These are phyloP conservation scores for Drosophila nasuta DNA, from an alignment of 1,140 invertebrate species.

Conservation along the genomic window DNA sequence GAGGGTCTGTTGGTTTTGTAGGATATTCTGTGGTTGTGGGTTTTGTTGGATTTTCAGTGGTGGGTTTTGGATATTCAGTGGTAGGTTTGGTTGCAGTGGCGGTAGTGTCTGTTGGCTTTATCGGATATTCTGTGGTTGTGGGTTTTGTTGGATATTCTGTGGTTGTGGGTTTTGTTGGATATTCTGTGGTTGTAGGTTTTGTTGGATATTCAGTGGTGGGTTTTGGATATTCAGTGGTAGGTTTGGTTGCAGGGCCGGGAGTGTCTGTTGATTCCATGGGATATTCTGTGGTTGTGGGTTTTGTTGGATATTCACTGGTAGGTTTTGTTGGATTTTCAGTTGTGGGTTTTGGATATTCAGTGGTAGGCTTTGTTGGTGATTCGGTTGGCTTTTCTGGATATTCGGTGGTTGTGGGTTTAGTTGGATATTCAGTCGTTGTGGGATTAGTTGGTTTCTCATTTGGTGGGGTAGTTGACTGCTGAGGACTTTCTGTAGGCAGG, in stretches of 20 bases:
- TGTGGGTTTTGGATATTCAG: constrained; percentile 26
- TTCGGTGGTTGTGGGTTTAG: constrained; percentile 31
- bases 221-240: not conserved
- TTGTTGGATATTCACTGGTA: constrained; percentile 25
- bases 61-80: not conserved
- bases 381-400: constrained; percentile 50
- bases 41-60: constrained; percentile 34
- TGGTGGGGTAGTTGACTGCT: constrained; percentile 39
- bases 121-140: constrained; percentile 22
- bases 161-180: constrained; percentile 44
- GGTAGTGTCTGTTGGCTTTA: constrained; percentile 33
- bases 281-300: constrained; percentile 25
- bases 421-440: constrained; percentile 33
- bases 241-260: constrained; percentile 29
- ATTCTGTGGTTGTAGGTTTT: constrained; percentile 32
- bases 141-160: constrained; percentile 28
- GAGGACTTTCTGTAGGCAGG: constrained; percentile 10
- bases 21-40: constrained; percentile 43
- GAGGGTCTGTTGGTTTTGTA: constrained; percentile 35
- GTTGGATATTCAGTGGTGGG: constrained; percentile 33
- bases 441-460: constrained; percentile 22
- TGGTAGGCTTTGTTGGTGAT: constrained; percentile 33
- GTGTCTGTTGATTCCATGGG: constrained; percentile 29
- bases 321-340: constrained; percentile 25
- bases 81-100: constrained; percentile 15